Evolutionary conservation across 2,113 vertebrate genomes (phyloP), one percentile per base, ranked within the genome.

Genomic region (Aleadryas rufinucha): DNA sequence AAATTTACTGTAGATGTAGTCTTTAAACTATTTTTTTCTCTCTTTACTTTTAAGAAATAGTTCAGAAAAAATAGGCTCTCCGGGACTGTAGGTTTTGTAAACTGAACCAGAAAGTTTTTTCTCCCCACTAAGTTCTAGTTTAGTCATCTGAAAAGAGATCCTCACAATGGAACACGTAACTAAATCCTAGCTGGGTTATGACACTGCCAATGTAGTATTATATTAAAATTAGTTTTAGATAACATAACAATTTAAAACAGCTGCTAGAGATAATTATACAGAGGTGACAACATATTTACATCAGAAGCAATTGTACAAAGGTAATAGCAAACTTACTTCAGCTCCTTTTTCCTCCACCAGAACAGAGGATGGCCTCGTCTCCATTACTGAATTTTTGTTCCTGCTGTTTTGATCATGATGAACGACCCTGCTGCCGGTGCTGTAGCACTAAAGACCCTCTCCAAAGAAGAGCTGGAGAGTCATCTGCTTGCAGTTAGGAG

Each of bases 401-500:
- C 19, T 71, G 10, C 18, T 57, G 16, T 47, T 88, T 53, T 42
- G 33, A 54, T 59, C 18, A 27, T 0, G 9, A 39, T 66, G 30
- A 92, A 21, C 1, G 18, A 1, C 15, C 65, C 39, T 30, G 4
- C 10, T 64, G 31, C 49, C 76, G 21, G 13, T 70, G 57, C 45
- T 91, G 15, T 27, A 63, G 37, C 64, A 44, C 28, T 35, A 4
- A 75, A 47, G 72, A 54, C 5, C 3, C 22, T 60, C 65, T 52
- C 14, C 69, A 82, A 56, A 77, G 41, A 26, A 42, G 50, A 90
- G 54, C 35, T 81, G 50, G 64, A 3, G 11, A 52, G 11, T 24
- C 92, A 95, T 64, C 63, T 95, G 91, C 45, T 90, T 64, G 47
- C 79, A 89, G 56, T 96, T 92, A 87, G 42, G 28, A 68, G 50